Evolutionary conservation across 2,797 vertebrate species (phyloP).

Genomic region (Hapalemur alaotrensis): DNA sequence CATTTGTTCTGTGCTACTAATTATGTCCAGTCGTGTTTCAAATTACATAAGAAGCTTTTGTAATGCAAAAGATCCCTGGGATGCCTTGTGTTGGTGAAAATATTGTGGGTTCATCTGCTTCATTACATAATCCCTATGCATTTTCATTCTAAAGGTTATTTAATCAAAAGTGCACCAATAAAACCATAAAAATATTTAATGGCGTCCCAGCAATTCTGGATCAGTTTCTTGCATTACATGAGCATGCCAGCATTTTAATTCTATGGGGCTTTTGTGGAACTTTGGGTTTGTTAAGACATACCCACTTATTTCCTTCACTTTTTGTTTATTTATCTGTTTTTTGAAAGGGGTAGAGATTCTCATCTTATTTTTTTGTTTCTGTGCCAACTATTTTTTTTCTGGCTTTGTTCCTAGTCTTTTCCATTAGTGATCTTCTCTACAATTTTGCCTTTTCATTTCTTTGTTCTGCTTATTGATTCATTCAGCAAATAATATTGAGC

Average conservation of each 20-base stretch:
- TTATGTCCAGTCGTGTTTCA: conserved; percentile 69
- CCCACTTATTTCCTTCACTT: neutral
- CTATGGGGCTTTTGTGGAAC: neutral
- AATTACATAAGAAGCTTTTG: conserved; percentile 65
- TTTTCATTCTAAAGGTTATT: conserved; percentile 66
- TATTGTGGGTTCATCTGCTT: conserved; percentile 55
- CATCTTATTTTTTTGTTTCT: neutral
- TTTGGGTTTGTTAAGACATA: neutral
- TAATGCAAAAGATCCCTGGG: conserved; percentile 60
- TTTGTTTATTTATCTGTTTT: conserved; percentile 19
- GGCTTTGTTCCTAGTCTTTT: conserved; percentile 17
- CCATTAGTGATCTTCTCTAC: neutral
- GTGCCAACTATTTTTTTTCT: neutral
- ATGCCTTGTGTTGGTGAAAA: conserved; percentile 55
- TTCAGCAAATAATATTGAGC: neutral
- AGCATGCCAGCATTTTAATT: conserved; percentile 25
- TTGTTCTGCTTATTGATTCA: neutral
- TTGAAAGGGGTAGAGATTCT: neutral
- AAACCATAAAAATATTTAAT: conserved; percentile 48
- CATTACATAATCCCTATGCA: conserved; percentile 53
- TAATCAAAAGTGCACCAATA: conserved; percentile 60
- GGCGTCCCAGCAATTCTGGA: conserved; percentile 27
- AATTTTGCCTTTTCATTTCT: neutral
- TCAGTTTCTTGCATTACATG: neutral
- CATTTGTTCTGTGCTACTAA: conserved; percentile 65